Base-by-base conservation (phyloP, 2,888 invertebrate genomes). In the Fragum whitleyi region DNA sequence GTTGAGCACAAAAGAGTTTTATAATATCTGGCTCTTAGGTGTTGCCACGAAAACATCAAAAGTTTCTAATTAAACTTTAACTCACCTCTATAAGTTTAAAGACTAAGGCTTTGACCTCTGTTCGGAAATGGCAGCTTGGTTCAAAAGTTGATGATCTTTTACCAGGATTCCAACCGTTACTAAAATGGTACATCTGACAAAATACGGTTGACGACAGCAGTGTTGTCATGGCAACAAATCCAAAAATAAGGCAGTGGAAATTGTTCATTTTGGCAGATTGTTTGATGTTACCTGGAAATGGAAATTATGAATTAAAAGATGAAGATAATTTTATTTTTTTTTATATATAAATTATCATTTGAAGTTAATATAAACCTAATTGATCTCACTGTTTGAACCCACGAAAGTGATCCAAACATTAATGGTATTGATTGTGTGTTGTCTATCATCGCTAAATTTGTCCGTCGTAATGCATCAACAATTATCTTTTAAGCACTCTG, bases 101-200 rank as follows among this genome's bases (percentile, higher is more conserved):
- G 26, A 90, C 74, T 74, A 89, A 51, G 29, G 76, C 76, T 77
- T 86, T 86, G 32, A 90, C 78, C 53, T 90, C 84, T 51, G 87
- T 84, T 76, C 88, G 79, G 77, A 90, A 86, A 36, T 81, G 83
- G 80, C 90, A 90, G 39, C 68, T 26, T 47, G 79, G 59, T 57
- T 71, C 62, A 36, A 76, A 51, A 62, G 80, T 59, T 69, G 75
- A 57, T 32, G 72, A 55, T 77, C 90, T 84, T 74, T 91, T 92
- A 7, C 92, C 92, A 3, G 93, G 90, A 62, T 90, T 88, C 93
- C 93, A 93, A 51, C 93, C 92, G 79, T 92, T 92, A 83, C 93
- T 93, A 85, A 90, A 93, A 88, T 92, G 92, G 78, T 91, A 92
- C 79, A 88, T 89, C 83, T 92, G 92, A 67, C 87, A 86, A 36